These are phyloP conservation scores for Drosophila niveifrons DNA, from an alignment of 2,888 invertebrate species.

Conservation along the genomic window DNA sequence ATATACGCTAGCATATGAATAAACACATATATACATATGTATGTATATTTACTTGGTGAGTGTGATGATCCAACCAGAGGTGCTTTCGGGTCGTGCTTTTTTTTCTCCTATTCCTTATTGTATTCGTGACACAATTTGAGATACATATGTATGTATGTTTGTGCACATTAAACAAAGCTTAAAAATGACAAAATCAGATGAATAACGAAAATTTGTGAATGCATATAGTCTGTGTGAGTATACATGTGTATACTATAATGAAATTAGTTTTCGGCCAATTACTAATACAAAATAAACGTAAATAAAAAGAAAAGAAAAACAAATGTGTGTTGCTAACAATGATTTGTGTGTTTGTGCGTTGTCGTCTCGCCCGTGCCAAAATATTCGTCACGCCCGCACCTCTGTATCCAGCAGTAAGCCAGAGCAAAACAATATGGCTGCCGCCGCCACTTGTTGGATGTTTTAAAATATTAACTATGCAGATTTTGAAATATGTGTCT, in stretches of 20 bases:
- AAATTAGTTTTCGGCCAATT: constrained; percentile 3
- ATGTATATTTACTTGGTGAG: constrained; percentile 56
- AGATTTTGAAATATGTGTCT: constrained; percentile 28
- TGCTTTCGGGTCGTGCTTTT: constrained; percentile 59
- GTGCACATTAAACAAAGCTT: constrained; percentile 18
- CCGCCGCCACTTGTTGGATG: constrained; percentile 84
- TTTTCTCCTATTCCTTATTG: constrained; percentile 33
- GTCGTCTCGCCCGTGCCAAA: constrained; percentile 33
- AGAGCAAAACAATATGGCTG: constrained; percentile 83
- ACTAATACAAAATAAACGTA: constrained; percentile 11
- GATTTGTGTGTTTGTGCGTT: constrained; percentile 24
- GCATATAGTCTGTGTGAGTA: constrained; percentile 2
- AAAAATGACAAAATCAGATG: constrained; percentile 5
- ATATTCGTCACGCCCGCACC: constrained; percentile 59
- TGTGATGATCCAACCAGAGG: constrained; percentile 63
- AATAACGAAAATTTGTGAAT: constrained; percentile 1
- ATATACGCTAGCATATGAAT: constrained; percentile 49
- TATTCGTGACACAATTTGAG: constrained; percentile 47
- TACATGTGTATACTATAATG: background rate
- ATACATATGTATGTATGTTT: constrained; percentile 21
- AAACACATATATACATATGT: constrained; percentile 40
- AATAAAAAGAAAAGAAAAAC: constrained; percentile 13
- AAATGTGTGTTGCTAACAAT: constrained; percentile 18
- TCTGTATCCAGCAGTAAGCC: constrained; percentile 43
- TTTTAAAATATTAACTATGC: constrained; percentile 47